A percentile compares a stretch with the other conserved stretches of the same genome.
Conservation (phyloP, 2,113 vertebrate genomes). For the Cervus canadensis region DNA sequence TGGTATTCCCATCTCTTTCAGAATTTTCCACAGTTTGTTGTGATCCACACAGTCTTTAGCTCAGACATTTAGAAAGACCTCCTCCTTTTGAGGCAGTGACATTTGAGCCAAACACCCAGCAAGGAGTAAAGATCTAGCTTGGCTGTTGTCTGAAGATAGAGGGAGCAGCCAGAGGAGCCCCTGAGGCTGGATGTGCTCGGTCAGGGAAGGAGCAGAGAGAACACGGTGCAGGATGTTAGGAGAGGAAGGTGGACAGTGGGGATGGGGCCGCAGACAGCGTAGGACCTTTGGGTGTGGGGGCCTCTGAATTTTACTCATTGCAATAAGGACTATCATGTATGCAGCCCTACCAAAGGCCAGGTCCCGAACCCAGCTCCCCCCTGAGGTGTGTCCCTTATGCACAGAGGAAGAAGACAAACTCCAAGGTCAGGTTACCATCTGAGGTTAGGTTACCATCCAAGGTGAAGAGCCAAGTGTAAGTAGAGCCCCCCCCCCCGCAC, state of each 20-base stretch:
- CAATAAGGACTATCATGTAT: accelerated
- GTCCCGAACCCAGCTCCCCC: not conserved
- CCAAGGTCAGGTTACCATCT: not conserved
- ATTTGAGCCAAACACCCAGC: not conserved
- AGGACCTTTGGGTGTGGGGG: not conserved
- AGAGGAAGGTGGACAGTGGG: not conserved
- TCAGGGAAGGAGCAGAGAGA: not conserved
- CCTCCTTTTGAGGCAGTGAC: not conserved
- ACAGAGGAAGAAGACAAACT: not conserved
- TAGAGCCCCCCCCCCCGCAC: not conserved
- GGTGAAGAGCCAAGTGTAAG: not conserved
- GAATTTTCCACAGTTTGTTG: too few relatives aligned
- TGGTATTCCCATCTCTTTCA: too few relatives aligned
- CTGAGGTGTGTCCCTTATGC: not conserved
- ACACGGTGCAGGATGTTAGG: not conserved
- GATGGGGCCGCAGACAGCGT: accelerated
- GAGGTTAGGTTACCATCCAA: not conserved
- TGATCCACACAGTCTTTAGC: not conserved
- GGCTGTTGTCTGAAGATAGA: not conserved
- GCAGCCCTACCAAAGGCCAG: not conserved
- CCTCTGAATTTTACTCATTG: not conserved
- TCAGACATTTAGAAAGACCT: not conserved
- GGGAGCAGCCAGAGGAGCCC: not conserved
- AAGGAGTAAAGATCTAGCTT: not conserved
- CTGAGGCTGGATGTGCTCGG: not conserved